Base-by-base conservation (phyloP, 2,888 invertebrate genomes). In the Encarsia formosa region DNA sequence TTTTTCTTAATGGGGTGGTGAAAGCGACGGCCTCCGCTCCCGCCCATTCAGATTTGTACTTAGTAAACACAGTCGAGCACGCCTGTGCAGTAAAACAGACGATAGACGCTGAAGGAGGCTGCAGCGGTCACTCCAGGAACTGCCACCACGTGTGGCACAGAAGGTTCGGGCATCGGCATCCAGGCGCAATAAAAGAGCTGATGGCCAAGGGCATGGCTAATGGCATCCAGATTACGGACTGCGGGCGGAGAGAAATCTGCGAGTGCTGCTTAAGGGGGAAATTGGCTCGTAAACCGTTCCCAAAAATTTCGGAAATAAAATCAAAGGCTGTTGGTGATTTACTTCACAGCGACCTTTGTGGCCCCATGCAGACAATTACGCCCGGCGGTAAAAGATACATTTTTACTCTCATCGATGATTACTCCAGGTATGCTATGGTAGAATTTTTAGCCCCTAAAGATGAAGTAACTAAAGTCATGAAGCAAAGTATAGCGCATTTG, bases 41-140 rank as follows among this genome's bases (percentile, higher is more conserved):
- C 1, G 38, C 56, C 13, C n/a, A n/a, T n/a, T 24, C 40, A 2
- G 48, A 52, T 8, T 23, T 60, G n/a, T 60, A 58, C 32, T 52
- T 43, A 26, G 23, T 63, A 19, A 9, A 22, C 5, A 42, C 22
- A 52, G 18, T 39, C 8, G 19, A 56, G n/a, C 57, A 35, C 2
- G 61, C 54, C n/a, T 41, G 42, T 19, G 37, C 24, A 1, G 43
- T 40, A 3, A 53, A 18, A 11, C 22, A 41, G 26, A 34, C 13
- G 5, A 29, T 29, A 9, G 8, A 9, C 29, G 29, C 13, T 13
- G 8, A 29, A 29, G n/a, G n/a, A n/a, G n/a, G n/a, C n/a, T n/a
- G n/a, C 29, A 13, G 34, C 34, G n/a, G n/a, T 34, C 34, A 34
- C 15, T n/a, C 8, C 5, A 15, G 15, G 15, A 15, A 34, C 15